These are phyloP conservation scores for Austrolebias charrua DNA, from an alignment of 2,797 vertebrate genomes.

Conservation along the genomic window DNA sequence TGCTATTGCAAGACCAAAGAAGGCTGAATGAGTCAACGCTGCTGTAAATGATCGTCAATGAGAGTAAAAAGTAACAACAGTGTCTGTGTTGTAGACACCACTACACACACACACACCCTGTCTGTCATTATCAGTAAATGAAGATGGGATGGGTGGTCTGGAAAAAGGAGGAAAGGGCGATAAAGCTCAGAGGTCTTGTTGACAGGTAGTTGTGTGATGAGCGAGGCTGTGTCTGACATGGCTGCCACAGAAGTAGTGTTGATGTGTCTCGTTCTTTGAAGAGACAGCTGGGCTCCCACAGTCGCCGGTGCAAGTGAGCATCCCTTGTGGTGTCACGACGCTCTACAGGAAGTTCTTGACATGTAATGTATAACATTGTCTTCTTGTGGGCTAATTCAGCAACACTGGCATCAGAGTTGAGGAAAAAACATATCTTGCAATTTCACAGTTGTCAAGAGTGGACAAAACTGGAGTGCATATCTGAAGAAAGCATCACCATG, in stretches of 20 bases:
- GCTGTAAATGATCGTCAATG: slow-evolving; percentile 7
- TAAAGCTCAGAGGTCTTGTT: slow-evolving; percentile 55
- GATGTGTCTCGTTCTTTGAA: slow-evolving; percentile 68
- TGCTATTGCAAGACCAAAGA: slow-evolving; percentile 16
- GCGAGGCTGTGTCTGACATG: slow-evolving; percentile 43
- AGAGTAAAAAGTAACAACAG: slow-evolving; percentile 27
- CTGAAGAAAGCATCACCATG: slow-evolving; percentile 34
- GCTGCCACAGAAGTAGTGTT: slow-evolving; percentile 45
- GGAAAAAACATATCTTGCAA: slow-evolving; percentile 40
- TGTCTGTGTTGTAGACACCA: too few relatives aligned
- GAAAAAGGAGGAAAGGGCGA: slow-evolving; percentile 41
- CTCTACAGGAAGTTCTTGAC: slow-evolving; percentile 52
- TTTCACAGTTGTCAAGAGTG: slow-evolving; percentile 43
- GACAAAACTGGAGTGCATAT: slow-evolving; percentile 28
- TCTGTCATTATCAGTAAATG: slow-evolving; percentile 40
- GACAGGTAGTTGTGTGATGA: slow-evolving; percentile 60
- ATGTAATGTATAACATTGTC: slow-evolving; percentile 45
- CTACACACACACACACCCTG: neutral
- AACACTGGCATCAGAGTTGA: neutral
- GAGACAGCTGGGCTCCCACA: slow-evolving; percentile 51
- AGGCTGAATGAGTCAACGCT: slow-evolving; percentile 30
- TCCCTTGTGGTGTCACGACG: slow-evolving; percentile 7
- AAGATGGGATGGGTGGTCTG: slow-evolving; percentile 51
- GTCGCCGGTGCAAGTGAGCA: slow-evolving; percentile 25
- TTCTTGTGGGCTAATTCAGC: slow-evolving; percentile 36